A percentile compares a stretch with the other conserved stretches of the same genome.
Conservation (phyloP, 2,888 invertebrate genomes). For the Ennomos fuscantarius region DNA sequence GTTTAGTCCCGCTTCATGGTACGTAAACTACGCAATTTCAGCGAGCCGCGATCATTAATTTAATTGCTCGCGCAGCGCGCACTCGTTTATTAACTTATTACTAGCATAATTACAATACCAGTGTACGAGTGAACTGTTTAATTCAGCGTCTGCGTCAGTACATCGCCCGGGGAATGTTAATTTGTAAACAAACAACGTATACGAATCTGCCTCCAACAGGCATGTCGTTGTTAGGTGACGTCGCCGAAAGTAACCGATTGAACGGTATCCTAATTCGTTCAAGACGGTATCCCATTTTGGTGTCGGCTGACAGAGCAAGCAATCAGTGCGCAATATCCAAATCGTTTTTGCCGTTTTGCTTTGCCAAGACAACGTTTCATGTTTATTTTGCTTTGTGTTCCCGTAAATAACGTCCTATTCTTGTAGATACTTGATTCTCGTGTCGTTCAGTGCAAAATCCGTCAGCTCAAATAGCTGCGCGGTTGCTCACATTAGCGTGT, state of each 20-base stretch:
- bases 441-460: too few species aligned
- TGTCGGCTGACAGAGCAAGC: too few species aligned
- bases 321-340: too few species aligned
- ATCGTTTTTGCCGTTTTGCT: too few species aligned
- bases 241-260: background rate
- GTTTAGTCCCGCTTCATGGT: background rate
- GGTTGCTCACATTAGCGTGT: background rate
- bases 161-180: background rate
- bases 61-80: background rate
- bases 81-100: too few species aligned
- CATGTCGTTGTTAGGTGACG: background rate
- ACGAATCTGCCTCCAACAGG: background rate
- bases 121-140: background rate
- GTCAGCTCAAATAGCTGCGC: too few species aligned
- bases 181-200: slow-evolving; percentile 4
- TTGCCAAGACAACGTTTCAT: too few species aligned
- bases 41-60: background rate
- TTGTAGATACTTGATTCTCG: background rate
- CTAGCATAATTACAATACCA: background rate
- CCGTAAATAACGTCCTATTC: too few species aligned
- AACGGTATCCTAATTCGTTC: too few species aligned
- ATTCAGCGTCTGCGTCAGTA: background rate
- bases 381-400: too few species aligned
- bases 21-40: background rate
- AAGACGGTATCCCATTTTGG: too few species aligned